Evolutionary conservation across 2,113 vertebrate genomes (phyloP).

Genomic region (Lampris megalopsis): DNA sequence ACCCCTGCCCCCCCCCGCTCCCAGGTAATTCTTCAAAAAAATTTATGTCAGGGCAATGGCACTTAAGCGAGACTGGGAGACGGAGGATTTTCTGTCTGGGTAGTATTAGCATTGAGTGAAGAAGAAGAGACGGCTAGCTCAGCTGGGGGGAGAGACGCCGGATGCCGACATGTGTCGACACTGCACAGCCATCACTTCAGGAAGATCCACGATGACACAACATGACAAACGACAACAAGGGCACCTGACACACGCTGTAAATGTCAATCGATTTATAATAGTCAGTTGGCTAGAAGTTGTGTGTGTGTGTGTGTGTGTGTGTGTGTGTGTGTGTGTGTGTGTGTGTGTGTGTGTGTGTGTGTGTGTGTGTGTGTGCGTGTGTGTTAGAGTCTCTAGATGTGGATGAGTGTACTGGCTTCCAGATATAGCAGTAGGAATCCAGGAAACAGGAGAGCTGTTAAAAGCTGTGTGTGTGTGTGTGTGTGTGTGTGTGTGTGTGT

Average conservation of each 20-base stretch:
- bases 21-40: slow-evolving; percentile 50
- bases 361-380: background rate
- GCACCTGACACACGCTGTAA: slow-evolving; percentile 17
- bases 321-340: background rate
- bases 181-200: background rate
- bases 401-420: background rate
- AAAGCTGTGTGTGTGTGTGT: background rate
- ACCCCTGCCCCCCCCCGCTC: slow-evolving; percentile 6
- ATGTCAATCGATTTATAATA: slow-evolving; percentile 11
- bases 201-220: background rate
- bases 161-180: slow-evolving; percentile 12
- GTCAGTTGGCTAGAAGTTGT: background rate
- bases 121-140: slow-evolving; percentile 11
- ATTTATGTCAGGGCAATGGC: slow-evolving; percentile 16
- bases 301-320: slow-evolving; percentile 7
- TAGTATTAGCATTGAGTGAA: slow-evolving; percentile 5
- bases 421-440: background rate
- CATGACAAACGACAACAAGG: slow-evolving; percentile 37
- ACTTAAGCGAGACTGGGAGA: slow-evolving; percentile 14
- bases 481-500: background rate
- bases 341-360: background rate
- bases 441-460: slow-evolving; percentile 9
- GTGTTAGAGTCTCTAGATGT: background rate
- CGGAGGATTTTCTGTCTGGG: background rate
- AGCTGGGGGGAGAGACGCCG: slow-evolving; percentile 13